Conservation (phyloP, 2,113 vertebrate species). For the Mobula birostris region DNA sequence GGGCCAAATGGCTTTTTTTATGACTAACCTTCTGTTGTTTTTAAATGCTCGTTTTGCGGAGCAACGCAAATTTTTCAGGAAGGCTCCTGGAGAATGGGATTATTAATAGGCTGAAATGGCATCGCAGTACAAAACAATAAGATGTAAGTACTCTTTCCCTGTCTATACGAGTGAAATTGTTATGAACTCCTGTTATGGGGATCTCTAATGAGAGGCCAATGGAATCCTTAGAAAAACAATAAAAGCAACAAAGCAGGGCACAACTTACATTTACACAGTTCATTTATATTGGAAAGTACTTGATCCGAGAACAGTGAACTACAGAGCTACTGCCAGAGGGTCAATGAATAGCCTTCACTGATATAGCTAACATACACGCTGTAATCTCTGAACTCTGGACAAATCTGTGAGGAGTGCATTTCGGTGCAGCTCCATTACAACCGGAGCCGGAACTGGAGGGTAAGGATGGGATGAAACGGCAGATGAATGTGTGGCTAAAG, state of each 20-base stretch:
- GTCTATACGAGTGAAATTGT: neutral
- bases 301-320: neutral
- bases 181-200: neutral
- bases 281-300: too few relatives aligned
- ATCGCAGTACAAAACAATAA: neutral
- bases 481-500: too few relatives aligned
- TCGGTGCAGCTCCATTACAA: too few relatives aligned
- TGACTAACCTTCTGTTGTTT: slow-evolving; percentile 33
- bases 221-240: neutral
- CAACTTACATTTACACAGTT: neutral
- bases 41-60: neutral
- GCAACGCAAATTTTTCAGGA: neutral
- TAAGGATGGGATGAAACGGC: too few relatives aligned
- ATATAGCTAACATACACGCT: neutral
- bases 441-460: too few relatives aligned
- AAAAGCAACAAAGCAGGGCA: neutral
- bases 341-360: neutral
- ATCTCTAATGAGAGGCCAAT: neutral
- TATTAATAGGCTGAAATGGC: neutral
- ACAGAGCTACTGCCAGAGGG: neutral
- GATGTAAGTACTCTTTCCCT: neutral
- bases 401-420: too few relatives aligned
- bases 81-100: too few relatives aligned
- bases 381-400: neutral
- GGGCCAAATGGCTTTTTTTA: slow-evolving; percentile 13